A percentile compares a stretch with the other conserved stretches of the same genome.
Conservation (phyloP, 2,113 vertebrate genomes). For the Pterocles gutturalis region DNA sequence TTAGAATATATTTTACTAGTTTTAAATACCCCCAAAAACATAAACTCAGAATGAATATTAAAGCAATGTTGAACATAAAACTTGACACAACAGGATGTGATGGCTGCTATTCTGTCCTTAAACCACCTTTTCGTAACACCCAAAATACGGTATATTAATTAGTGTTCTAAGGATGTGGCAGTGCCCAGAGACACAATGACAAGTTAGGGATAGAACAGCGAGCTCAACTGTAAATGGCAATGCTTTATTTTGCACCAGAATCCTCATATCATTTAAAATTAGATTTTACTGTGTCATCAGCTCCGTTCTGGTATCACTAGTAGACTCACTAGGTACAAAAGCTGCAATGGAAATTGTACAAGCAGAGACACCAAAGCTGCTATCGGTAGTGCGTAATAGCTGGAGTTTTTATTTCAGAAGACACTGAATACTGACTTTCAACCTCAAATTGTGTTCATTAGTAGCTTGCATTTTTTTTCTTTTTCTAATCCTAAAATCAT, state of each 20-base stretch:
- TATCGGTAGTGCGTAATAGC: background rate
- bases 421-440: slow-evolving; percentile 58
- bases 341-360: background rate
- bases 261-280: slow-evolving; percentile 46
- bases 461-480: slow-evolving; percentile 10
- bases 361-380: slow-evolving; percentile 12
- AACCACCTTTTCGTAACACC: slow-evolving; percentile 25
- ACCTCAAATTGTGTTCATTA: slow-evolving; percentile 57
- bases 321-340: slow-evolving; percentile 5
- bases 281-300: slow-evolving; percentile 51
- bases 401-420: slow-evolving; percentile 59
- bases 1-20: background rate
- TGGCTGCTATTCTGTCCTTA: slow-evolving; percentile 44
- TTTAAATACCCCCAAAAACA: background rate
- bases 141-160: slow-evolving; percentile 50
- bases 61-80: background rate
- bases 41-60: background rate
- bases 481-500: slow-evolving; percentile 76
- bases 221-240: slow-evolving; percentile 27
- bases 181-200: slow-evolving; percentile 32
- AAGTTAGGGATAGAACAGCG: slow-evolving; percentile 49
- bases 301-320: slow-evolving; percentile 36
- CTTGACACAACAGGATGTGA: background rate
- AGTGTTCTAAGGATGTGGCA: slow-evolving; percentile 28
- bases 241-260: slow-evolving; percentile 19